phyloP scores from a whole-genome alignment of 2,888 invertebrate species.

The Oxyteleia sp. region DNA sequence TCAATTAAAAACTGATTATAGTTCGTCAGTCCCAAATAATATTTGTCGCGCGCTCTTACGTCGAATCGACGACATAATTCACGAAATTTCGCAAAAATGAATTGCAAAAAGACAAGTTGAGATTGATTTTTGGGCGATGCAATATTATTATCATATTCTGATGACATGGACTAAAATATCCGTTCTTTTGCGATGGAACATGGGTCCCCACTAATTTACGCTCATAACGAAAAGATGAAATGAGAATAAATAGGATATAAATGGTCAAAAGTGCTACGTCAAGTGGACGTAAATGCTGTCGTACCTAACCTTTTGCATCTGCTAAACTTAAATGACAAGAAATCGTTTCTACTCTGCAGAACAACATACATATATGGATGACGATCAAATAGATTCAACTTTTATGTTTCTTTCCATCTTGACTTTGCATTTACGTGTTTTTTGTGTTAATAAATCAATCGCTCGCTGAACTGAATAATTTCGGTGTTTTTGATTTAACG shows the following conservation, averaged over 20 bases:
- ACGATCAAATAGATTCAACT: conserved; percentile 56
- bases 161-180: conserved; percentile 53
- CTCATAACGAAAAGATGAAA: conserved; percentile 75
- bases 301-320: conserved; percentile 73
- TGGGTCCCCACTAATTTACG: conserved; percentile 69
- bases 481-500: conserved; percentile 29
- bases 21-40: too few species aligned
- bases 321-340: conserved; percentile 73
- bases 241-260: conserved; percentile 75
- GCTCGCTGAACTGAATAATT: conserved; percentile 5
- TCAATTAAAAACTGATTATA: background rate
- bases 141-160: conserved; percentile 41
- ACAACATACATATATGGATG: conserved; percentile 63
- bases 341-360: conserved; percentile 64
- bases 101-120: conserved; percentile 19
- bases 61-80: too few species aligned
- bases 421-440: conserved; percentile 39
- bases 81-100: conserved; percentile 25
- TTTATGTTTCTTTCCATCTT: conserved; percentile 41
- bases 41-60: too few species aligned
- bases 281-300: conserved; percentile 75
- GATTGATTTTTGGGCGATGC: conserved; percentile 44
- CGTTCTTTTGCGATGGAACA: conserved; percentile 54
- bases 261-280: conserved; percentile 75
- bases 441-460: conserved; percentile 41